Conservation (phyloP, 1,140 invertebrate species). For the Drosophila rhopaloa region DNA sequence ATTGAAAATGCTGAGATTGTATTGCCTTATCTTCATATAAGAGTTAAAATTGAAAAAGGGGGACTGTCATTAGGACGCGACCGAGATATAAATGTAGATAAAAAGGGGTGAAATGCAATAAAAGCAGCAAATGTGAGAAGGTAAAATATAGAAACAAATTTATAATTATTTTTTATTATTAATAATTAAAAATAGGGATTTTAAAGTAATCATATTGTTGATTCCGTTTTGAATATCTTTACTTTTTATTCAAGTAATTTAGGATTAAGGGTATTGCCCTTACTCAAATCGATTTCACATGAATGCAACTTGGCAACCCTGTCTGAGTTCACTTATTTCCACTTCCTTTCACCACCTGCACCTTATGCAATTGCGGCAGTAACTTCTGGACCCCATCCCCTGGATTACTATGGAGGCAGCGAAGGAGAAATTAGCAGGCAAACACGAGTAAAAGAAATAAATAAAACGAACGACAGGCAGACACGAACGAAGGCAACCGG, state of each 20-base stretch:
- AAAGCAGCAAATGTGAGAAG: neutral
- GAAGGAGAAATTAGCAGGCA: constrained; percentile 76
- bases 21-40: constrained; percentile 1
- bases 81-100: constrained; percentile 18
- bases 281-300: neutral
- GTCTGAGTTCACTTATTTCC: constrained; percentile 13
- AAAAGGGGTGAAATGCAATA: too few relatives aligned
- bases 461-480: constrained; percentile 65
- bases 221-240: neutral
- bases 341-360: constrained; percentile 18
- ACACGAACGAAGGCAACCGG: constrained; percentile 19
- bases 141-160: too few relatives aligned
- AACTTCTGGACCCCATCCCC: constrained; percentile 26
- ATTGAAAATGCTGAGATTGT: constrained; percentile 27
- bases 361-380: constrained; percentile 56
- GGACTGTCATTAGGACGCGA: neutral
- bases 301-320: constrained; percentile 31
- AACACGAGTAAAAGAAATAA: constrained; percentile 79
- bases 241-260: too few relatives aligned
- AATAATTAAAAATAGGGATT: neutral
- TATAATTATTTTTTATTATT: neutral
- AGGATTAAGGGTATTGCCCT: too few relatives aligned
- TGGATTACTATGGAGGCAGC: constrained; percentile 44
- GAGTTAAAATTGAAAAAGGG: constrained; percentile 10
- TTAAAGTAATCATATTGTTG: too few relatives aligned